phyloP scores from a whole-genome alignment of 2,888 invertebrate species.

The Clepsis dumicolana region DNA sequence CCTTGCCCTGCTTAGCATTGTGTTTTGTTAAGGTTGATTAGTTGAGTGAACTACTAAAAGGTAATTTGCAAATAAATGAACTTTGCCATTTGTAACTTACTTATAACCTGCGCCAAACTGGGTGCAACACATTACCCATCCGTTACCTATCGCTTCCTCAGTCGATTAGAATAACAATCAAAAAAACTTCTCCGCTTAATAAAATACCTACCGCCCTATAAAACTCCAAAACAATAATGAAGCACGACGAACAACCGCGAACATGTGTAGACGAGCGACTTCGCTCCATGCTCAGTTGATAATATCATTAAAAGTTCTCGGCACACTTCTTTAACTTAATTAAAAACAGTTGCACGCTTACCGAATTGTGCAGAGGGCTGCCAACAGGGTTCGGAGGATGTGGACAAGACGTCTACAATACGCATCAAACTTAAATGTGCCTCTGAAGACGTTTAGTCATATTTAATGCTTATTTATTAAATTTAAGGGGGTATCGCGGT shows the following conservation, averaged over 20 bases:
- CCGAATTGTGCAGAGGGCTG: conserved; percentile 12
- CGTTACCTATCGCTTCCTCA: too few relatives aligned
- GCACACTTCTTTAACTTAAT: conserved; percentile 29
- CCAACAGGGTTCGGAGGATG: neutral
- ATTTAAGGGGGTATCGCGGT: too few relatives aligned
- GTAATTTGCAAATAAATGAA: too few relatives aligned
- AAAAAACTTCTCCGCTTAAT: neutral
- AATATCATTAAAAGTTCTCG: conserved; percentile 34
- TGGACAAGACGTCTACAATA: too few relatives aligned
- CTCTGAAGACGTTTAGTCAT: too few relatives aligned
- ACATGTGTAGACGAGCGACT: conserved; percentile 7
- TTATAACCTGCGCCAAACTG: too few relatives aligned
- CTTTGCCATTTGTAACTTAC: too few relatives aligned
- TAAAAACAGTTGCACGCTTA: conserved; percentile 29
- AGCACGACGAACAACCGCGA: conserved; percentile 7
- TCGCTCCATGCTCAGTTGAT: conserved; percentile 15
- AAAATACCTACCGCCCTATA: neutral
- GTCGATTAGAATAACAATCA: neutral
- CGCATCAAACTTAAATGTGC: too few relatives aligned
- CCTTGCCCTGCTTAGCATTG: neutral
- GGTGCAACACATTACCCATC: too few relatives aligned
- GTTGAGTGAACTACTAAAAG: too few relatives aligned
- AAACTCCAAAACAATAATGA: conserved; percentile 6
- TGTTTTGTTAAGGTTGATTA: neutral
- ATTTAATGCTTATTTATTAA: too few relatives aligned